Percentiles rank a stretch among this genome's conserved stretches.
These are phyloP conservation scores for Fopius arisanus DNA, from an alignment of 1,140 invertebrate species.

Conservation along the genomic window DNA sequence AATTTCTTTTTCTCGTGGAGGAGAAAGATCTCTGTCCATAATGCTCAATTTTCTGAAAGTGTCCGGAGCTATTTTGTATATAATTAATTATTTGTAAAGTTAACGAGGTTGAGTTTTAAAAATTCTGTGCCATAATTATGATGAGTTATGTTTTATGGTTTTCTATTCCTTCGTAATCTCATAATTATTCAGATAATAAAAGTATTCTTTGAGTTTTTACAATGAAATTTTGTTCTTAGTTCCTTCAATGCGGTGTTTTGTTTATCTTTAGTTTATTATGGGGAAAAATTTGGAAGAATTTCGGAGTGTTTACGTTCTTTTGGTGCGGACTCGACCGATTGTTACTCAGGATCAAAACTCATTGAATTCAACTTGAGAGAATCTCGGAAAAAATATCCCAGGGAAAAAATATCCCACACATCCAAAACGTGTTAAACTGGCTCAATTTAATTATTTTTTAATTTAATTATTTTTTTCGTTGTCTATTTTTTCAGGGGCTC, in stretches of 20 bases:
- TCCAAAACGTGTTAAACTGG: too few species aligned
- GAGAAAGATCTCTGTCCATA: not conserved
- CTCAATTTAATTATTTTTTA: too few species aligned
- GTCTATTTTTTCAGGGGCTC: too few species aligned
- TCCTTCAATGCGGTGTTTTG: not conserved
- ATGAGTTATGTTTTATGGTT: not conserved
- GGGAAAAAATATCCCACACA: too few species aligned
- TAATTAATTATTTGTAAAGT: not conserved
- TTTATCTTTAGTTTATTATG: too few species aligned
- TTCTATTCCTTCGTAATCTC: not conserved
- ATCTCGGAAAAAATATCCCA: too few species aligned
- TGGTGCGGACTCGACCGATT: too few species aligned
- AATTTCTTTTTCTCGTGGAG: not conserved
- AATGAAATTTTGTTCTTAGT: not conserved
- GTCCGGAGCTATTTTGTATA: not conserved
- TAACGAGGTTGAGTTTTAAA: not conserved
- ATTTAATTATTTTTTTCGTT: too few species aligned
- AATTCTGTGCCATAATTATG: not conserved
- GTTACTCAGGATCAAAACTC: too few species aligned
- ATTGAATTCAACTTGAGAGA: too few species aligned
- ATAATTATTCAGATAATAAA: not conserved
- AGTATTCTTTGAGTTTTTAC: not conserved
- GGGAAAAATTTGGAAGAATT: too few species aligned
- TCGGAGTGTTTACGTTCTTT: too few species aligned
- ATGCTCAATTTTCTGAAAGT: not conserved